phyloP scores from a whole-genome alignment of 2,888 invertebrate species.

The Alentia gelatinosa region DNA sequence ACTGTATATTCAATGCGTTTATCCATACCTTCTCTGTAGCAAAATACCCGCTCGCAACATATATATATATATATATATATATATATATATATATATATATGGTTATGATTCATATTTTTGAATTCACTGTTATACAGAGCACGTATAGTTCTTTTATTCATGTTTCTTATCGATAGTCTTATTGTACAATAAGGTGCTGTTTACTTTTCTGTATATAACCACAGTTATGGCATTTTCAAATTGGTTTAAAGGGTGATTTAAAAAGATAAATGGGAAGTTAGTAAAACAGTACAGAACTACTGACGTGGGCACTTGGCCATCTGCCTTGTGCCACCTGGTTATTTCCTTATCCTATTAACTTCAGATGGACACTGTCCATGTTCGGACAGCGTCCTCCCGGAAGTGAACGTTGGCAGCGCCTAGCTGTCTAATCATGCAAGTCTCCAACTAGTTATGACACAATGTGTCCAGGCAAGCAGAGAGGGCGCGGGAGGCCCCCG shows the following conservation, averaged over 20 bases:
- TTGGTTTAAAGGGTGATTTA: no score
- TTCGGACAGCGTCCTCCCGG: background rate
- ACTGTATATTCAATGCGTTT: background rate
- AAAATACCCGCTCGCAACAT: background rate
- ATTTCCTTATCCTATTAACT: background rate
- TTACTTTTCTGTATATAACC: no score
- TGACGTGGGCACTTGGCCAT: no score
- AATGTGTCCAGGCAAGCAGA: background rate
- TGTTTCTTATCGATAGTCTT: no score
- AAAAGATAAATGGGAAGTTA: no score
- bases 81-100: no score
- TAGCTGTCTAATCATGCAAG: conserved; percentile 2
- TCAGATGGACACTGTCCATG: conserved; percentile 26
- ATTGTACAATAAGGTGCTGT: no score
- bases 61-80: background rate
- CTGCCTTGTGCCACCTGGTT: no score
- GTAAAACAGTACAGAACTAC: background rate
- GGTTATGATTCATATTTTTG: background rate
- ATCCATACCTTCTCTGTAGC: background rate
- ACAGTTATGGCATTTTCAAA: no score
- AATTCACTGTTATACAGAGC: no score
- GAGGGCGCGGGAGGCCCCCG: background rate
- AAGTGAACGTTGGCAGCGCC: background rate
- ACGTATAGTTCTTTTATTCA: no score
- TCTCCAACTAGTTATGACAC: conserved; percentile 30